Evolutionary conservation across 2,113 vertebrate species (phyloP).

Genomic region (Epinephelus fuscoguttatus): DNA sequence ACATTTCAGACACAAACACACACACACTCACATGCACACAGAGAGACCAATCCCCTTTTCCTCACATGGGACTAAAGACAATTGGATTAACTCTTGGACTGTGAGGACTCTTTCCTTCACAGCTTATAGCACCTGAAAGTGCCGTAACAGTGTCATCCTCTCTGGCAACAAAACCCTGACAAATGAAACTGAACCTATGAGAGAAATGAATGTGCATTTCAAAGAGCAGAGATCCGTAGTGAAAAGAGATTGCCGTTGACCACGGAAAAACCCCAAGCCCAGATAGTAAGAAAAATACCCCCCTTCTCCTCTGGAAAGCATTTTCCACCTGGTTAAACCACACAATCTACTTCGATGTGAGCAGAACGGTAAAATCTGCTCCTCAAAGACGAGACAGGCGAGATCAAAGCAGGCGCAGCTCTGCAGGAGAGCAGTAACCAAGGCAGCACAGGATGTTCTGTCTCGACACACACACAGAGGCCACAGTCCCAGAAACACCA

Average conservation of each 20-base stretch:
- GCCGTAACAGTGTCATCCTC: conserved; percentile 31
- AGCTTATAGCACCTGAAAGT: conserved; percentile 51
- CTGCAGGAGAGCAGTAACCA: conserved; percentile 50
- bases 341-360: conserved; percentile 55
- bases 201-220: conserved; percentile 22
- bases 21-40: background rate
- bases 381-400: conserved; percentile 39
- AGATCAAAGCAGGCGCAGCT: conserved; percentile 67
- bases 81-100: conserved; percentile 61
- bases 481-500: conserved; percentile 29
- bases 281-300: conserved; percentile 29
- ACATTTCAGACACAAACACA: conserved; percentile 45
- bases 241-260: conserved; percentile 27
- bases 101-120: conserved; percentile 14
- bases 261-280: conserved; percentile 15
- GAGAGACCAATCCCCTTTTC: conserved; percentile 51
- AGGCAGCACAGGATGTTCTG: conserved; percentile 62
- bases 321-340: conserved; percentile 71
- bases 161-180: conserved; percentile 34
- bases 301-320: conserved; percentile 40
- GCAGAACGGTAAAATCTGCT: conserved; percentile 58
- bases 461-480: conserved; percentile 20
- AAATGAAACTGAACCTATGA: conserved; percentile 27
- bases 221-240: conserved; percentile 9
- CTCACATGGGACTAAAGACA: conserved; percentile 53